Percentiles rank a stretch among this genome's conserved stretches.
phyloP scores from a whole-genome alignment of 2,797 vertebrate genomes.

The Eulemur mongoz region DNA sequence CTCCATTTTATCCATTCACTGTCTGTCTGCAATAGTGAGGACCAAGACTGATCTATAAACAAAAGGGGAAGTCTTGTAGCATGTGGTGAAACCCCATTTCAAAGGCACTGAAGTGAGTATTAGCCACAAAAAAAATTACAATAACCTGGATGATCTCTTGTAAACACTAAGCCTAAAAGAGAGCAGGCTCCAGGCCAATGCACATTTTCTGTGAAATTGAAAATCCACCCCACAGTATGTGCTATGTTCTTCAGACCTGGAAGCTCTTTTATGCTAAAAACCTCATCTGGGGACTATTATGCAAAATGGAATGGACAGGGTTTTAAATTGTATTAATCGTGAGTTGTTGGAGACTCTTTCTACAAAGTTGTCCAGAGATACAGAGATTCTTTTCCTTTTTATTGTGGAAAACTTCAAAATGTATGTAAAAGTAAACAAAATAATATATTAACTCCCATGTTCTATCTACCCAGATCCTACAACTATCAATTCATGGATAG shows the following conservation, averaged over 20 bases:
- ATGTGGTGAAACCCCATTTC: not conserved
- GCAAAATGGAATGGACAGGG: not conserved
- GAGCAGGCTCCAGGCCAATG: constrained; percentile 1
- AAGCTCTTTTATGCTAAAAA: not conserved
- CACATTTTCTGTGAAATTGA: constrained; percentile 32
- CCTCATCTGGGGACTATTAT: not conserved
- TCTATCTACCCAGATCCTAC: not conserved
- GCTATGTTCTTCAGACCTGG: not conserved
- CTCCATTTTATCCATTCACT: not conserved
- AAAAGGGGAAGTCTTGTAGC: not conserved
- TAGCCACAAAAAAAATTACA: not conserved
- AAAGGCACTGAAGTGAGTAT: not conserved
- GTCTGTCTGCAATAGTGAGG: constrained; percentile 13
- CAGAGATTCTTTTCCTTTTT: not conserved
- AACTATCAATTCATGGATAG: not conserved
- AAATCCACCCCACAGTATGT: constrained; percentile 46
- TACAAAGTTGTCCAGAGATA: not conserved
- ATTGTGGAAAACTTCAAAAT: not conserved
- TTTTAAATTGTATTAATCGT: not conserved
- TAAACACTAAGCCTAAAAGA: constrained; percentile 35
- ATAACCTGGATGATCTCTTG: not conserved
- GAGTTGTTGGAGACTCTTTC: not conserved
- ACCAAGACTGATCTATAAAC: not conserved
- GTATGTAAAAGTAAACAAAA: not conserved
- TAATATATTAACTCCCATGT: not conserved